Base-by-base conservation (phyloP, 2,888 invertebrate genomes). In the Rugalucina vietnamica region DNA sequence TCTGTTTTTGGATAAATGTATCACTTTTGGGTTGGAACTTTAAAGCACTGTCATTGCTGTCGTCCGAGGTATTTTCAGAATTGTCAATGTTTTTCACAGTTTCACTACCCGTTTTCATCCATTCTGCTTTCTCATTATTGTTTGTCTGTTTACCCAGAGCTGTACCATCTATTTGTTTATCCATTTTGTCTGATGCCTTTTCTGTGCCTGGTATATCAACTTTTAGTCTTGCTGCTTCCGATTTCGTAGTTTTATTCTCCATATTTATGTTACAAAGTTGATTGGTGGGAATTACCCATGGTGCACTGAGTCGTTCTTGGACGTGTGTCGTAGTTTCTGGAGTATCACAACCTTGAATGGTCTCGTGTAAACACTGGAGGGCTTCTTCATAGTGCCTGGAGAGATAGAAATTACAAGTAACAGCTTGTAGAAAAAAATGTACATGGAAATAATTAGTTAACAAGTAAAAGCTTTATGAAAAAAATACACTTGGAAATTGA, bases 321-420 rank as follows among this genome's bases (percentile, higher is more conserved):
- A 91, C 89, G 24, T 75, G 69, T 29, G 77, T 36, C 21, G 84
- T 88, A 69, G 88, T 88, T 14, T 79, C 32, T 29, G 74, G 71
- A n/a, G 82, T 84, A 32, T 84, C 80, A 76, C 91, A 91, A 43
- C 82, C 75, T 27, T 83, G 50, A 60, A 91, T 81, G n/a, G 81
- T 83, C 21, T 85, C 79, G 65, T 91, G 91, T 29, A 91, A 74
- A 81, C 91, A 91, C 50, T 85, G 84, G 36, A 91, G 72, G 78
- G 84, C 88, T 60, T 84, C 81, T 78, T 89, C 88, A 73, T 91
- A 91, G 77, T 87, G 81, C 50, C 90, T 91, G 90, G 60, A 89
- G 89, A 73, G 57, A 69, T 50, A 76, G 76, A 73, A 75, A 43
- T n/a, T n/a, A n/a, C n/a, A n/a, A n/a, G n/a, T n/a, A n/a, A n/a